Evolutionary conservation across 2,113 vertebrate genomes (phyloP), one percentile per base, ranked within the genome.

Genomic region (Todiramphus chloris): DNA sequence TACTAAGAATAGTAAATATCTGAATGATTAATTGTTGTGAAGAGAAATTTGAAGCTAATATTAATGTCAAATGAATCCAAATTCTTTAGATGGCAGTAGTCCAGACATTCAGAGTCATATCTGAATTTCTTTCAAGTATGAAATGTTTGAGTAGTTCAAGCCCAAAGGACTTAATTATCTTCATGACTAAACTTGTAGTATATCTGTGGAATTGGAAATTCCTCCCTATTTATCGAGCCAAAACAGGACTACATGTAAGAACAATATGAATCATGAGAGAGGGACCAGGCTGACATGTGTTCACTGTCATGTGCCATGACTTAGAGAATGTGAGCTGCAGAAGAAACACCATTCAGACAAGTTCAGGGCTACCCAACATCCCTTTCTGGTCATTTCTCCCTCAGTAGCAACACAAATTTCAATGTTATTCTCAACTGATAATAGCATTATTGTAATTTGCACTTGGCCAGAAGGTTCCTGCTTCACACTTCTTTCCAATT

Each of bases 81-180:
- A 94, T 85, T 93, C 24, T 94, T 94, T 93, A 76, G 80, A 86
- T 93, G 96, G 94, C 94, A 95, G 37, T 89, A 85, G 83, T 95
- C 95, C 92, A 95, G 83, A 63, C 62, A 87, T 89, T 96, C 80
- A 96, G 89, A 96, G 66, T 55, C 53, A 62, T 93, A 96, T 95
- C 94, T 96, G 94, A 95, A 95, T 94, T 96, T 95, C 94, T 96
- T 96, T 96, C 90, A 96, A 94, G 91, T 95, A 96, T 93, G 95
- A 94, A 96, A 92, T 91, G 35, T 91, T 91, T 93, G 83, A 89
- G 66, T 94, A 97, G 75, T 91, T 95, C 90, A 94, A 95, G 91
- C 95, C 92, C 95, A 92, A 96, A 94, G 94, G 94, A 96, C 80
- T 95, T 93, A 97, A 96, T 97, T 97, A 95, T 93, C 90, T 93